Conservation (phyloP, 1,140 invertebrate genomes). For the Musca vetustissima region DNA sequence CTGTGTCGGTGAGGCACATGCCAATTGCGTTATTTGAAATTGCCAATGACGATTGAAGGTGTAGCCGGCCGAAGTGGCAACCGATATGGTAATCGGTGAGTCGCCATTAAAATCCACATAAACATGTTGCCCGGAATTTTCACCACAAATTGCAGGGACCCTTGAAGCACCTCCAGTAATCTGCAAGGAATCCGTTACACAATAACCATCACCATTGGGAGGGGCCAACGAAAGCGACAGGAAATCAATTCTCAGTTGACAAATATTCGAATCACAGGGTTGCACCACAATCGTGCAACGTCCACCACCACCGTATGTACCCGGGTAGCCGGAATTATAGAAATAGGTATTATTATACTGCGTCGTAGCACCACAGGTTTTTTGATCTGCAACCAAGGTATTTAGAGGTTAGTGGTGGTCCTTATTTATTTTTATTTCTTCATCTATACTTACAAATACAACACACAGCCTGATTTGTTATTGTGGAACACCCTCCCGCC, state of each 20-base stretch:
- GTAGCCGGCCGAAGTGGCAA: constrained; percentile 64
- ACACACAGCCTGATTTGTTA: constrained; percentile 68
- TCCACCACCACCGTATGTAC: constrained; percentile 65
- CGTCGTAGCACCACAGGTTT: constrained; percentile 67
- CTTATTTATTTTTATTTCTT: not conserved
- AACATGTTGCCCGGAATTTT: constrained; percentile 79
- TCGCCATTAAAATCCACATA: constrained; percentile 75
- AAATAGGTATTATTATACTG: constrained; percentile 82
- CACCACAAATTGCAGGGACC: constrained; percentile 75
- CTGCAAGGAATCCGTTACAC: constrained; percentile 69
- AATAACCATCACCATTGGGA: constrained; percentile 72
- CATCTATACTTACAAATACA: constrained; percentile 72
- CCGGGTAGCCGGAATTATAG: constrained; percentile 71
- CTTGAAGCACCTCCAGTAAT: constrained; percentile 68
- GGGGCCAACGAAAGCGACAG: constrained; percentile 71
- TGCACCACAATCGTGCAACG: constrained; percentile 70
- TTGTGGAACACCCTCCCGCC: constrained; percentile 70
- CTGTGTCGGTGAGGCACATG: constrained; percentile 61
- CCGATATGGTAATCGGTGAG: constrained; percentile 67
- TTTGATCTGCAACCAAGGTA: constrained; percentile 62
- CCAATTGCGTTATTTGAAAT: constrained; percentile 72
- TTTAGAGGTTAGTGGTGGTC: not conserved
- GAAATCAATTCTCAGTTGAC: constrained; percentile 80
- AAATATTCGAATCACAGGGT: constrained; percentile 69
- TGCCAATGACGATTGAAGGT: constrained; percentile 73